phyloP scores from a whole-genome alignment of 1,140 invertebrate genomes.

The Eriosoma lanigerum region DNA sequence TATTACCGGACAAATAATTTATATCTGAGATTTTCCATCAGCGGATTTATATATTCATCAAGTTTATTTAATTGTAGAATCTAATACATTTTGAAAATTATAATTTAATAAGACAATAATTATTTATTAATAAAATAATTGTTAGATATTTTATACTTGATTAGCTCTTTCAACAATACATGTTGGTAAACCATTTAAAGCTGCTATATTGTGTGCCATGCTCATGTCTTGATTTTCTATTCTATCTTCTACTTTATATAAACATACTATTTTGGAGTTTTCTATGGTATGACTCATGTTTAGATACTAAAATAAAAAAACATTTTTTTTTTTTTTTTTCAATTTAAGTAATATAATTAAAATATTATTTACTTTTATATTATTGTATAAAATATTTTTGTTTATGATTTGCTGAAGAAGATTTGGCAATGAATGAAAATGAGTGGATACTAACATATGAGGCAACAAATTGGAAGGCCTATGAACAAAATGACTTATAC shows the following conservation, averaged over 20 bases:
- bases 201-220: constrained; percentile 64
- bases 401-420: constrained; percentile 60
- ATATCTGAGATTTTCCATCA: constrained; percentile 35
- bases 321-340: constrained; percentile 12
- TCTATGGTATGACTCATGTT: constrained; percentile 64
- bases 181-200: constrained; percentile 58
- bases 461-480: constrained; percentile 64
- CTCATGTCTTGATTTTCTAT: constrained; percentile 57
- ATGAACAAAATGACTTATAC: constrained; percentile 67
- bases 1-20: constrained; percentile 43
- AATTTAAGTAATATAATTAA: neutral
- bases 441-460: constrained; percentile 75
- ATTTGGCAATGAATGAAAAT: constrained; percentile 69
- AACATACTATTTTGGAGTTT: constrained; percentile 64
- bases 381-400: neutral
- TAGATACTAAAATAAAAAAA: constrained; percentile 57
- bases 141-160: constrained; percentile 26
- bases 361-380: constrained; percentile 10
- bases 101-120: neutral
- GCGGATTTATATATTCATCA: neutral
- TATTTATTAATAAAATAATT: neutral
- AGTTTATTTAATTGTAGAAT: constrained; percentile 13
- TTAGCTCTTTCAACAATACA: constrained; percentile 42
- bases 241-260: constrained; percentile 65
- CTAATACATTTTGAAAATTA: constrained; percentile 4